Evolutionary conservation across 2,888 invertebrate genomes (phyloP), one percentile per base, ranked within the genome.

Genomic region (Trissolcus japonicus): DNA sequence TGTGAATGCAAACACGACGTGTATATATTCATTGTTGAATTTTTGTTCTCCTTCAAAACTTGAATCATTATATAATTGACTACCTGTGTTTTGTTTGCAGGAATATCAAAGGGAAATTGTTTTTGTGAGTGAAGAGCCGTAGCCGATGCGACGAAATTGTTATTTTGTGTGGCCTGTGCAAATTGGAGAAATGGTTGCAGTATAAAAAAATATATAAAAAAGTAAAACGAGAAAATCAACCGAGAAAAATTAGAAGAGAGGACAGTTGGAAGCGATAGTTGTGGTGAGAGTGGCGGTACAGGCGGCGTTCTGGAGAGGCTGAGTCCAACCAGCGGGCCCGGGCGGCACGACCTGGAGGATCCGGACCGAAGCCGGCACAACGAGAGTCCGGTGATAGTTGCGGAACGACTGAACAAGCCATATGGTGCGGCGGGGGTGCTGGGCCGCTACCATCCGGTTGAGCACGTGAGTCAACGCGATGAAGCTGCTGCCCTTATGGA

Each of bases 221-320:
- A 29, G 6, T 1, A 29, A 6, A 9, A 4, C 6, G 29, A 35
- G 0, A 35, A 9, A 46, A 16, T 11, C 6, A 7, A 6, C 0
- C 14, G 46, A 14, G 46, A 14, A 14, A 19, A 2, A 19, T 19
- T 4, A 14, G 43, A 43, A 43, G 9, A 43, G n/a, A 7, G 14
- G 4, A 3, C n/a, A 53, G 62, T 16, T 55, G 25, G 69, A 68
- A 71, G 73, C 51, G 60, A 67, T 19, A 90, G 89, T 89, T 89
- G 87, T 85, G 85, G 83, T 82, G 88, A 86, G 29, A 84, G 84
- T 85, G 85, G 84, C 81, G 85, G 86, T 83, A 83, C 83, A 83
- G 83, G 87, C 88, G 83, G 86, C 88, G 88, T 88, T 86, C 88
- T 89, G 88, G 88, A 88, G 86, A 88, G 88, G 86, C 86, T 90